These are phyloP conservation scores for Ophioninae sp. DNA, from an alignment of 2,888 invertebrate genomes.

Conservation along the genomic window DNA sequence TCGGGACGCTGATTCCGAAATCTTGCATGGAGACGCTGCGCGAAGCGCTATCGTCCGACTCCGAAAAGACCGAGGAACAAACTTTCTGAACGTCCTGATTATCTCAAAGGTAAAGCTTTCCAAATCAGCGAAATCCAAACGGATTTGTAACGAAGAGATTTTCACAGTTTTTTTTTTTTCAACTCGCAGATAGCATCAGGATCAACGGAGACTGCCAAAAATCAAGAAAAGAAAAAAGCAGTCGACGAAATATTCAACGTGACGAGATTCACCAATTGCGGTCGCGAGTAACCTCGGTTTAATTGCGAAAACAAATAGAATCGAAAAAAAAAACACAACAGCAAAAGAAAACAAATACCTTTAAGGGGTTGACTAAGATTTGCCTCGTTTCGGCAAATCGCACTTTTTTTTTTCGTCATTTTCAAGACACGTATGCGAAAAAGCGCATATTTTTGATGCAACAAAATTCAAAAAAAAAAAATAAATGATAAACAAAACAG, in stretches of 20 bases:
- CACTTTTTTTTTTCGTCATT: slow-evolving; percentile 25
- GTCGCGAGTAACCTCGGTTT: slow-evolving; percentile 34
- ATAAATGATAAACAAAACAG: slow-evolving; percentile 14
- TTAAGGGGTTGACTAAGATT: slow-evolving; percentile 7
- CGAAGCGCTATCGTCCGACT: slow-evolving; percentile 90
- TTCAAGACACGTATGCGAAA: slow-evolving; percentile 18
- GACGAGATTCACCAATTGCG: neutral
- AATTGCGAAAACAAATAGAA: slow-evolving; percentile 16
- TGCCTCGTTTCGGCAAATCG: slow-evolving; percentile 15
- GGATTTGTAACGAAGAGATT: neutral
- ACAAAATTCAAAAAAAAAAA: slow-evolving; percentile 11
- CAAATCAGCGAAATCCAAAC: neutral
- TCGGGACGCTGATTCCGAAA: slow-evolving; percentile 93
- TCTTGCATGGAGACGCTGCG: slow-evolving; percentile 91
- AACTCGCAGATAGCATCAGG: neutral
- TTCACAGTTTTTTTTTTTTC: neutral
- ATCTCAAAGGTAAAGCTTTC: slow-evolving; percentile 55
- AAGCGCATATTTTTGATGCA: slow-evolving; percentile 34
- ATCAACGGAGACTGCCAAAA: neutral
- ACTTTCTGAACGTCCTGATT: slow-evolving; percentile 80
- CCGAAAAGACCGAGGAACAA: slow-evolving; percentile 90
- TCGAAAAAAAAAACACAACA: slow-evolving; percentile 5
- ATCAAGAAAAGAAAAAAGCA: neutral
- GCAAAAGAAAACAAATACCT: slow-evolving; percentile 28
- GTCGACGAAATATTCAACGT: neutral